These are phyloP conservation scores for Rattus norvegicus DNA, from an alignment of 2,113 vertebrate genomes.

Conservation along the genomic window GRCr8 NC_086032.1:51796001-51796500, in stretches of 20 bases:
- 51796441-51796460: conserved; percentile 68
- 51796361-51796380: background rate
- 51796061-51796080: background rate
- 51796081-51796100: background rate
- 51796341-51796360: conserved; percentile 49
- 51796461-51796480: conserved; percentile 10
- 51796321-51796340: conserved; percentile 73
- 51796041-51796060: background rate
- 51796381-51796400: conserved; percentile 68
- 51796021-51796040: background rate
- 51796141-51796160: background rate
- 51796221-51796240: background rate
- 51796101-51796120: background rate
- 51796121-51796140: background rate
- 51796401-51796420: conserved; percentile 66
- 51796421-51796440: conserved; percentile 66
- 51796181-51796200: background rate
- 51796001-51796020: background rate
- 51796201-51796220: background rate
- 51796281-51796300: conserved; percentile 29
- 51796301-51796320: conserved; percentile 55
- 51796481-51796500: background rate
- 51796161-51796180: background rate
- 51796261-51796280: background rate
- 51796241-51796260: background rate